These are phyloP conservation scores for Helobdella robusta DNA, from an alignment of 2,888 invertebrate species.

Conservation along the genomic window DNA sequence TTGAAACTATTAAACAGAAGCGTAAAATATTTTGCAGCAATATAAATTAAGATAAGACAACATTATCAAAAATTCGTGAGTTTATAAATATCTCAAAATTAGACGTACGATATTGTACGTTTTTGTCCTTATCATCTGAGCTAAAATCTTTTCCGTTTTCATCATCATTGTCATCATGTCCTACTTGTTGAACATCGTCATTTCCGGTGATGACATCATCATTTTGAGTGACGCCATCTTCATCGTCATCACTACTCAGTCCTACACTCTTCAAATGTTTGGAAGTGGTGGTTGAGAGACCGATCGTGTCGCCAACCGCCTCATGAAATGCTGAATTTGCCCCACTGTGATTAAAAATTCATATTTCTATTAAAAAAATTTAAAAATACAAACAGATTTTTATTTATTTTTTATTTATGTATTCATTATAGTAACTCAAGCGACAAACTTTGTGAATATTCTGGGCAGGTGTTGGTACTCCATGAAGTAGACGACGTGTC, in stretches of 20 bases:
- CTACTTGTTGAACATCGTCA: no score
- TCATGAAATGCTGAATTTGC: background rate
- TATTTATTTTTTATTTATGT: no score
- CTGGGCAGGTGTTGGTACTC: slow-evolving; percentile 36
- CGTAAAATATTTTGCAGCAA: no score
- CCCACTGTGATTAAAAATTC: no score
- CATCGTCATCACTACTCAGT: slow-evolving; percentile 8
- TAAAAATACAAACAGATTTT: no score
- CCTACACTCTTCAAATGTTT: slow-evolving; percentile 37
- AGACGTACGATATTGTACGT: background rate
- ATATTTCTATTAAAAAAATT: no score
- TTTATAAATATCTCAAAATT: background rate
- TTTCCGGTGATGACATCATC: background rate
- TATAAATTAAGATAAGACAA: background rate
- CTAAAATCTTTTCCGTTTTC: no score
- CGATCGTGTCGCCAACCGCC: slow-evolving; percentile 45
- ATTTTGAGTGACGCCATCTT: background rate
- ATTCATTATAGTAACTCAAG: no score
- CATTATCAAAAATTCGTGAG: background rate
- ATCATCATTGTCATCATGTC: no score
- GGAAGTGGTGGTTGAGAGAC: slow-evolving; percentile 40
- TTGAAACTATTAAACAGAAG: background rate
- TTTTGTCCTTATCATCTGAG: no score
- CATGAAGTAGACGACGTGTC: slow-evolving; percentile 48
- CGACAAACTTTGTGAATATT: slow-evolving; percentile 31